phyloP scores from a whole-genome alignment of 2,888 invertebrate genomes.

The Apomyelois bistriatella region DNA sequence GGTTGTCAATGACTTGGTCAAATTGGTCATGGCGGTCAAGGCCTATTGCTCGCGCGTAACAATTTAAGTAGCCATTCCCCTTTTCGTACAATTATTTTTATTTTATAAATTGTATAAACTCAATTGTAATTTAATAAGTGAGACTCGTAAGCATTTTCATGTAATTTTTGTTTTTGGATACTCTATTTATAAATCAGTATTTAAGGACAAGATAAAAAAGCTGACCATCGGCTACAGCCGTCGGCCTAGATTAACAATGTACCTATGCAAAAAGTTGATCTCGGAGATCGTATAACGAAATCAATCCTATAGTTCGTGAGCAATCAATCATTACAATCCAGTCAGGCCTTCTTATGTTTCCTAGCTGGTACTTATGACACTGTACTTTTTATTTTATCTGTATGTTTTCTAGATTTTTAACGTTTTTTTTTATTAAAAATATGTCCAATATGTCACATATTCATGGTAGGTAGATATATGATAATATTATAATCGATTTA shows the following conservation, averaged over 20 bases:
- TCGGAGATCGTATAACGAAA: constrained; percentile 23
- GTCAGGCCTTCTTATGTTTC: constrained; percentile 3
- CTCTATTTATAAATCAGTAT: no score
- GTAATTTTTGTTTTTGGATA: no score
- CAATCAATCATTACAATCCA: constrained; percentile 16
- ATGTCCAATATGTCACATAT: no score
- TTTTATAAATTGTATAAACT: background rate
- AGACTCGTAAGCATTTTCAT: no score
- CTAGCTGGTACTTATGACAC: background rate
- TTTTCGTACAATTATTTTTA: background rate
- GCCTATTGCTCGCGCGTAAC: background rate
- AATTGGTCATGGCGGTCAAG: background rate
- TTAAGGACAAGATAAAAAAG: background rate
- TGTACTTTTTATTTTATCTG: background rate
- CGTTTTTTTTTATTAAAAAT: background rate
- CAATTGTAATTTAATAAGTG: no score
- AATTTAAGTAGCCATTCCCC: constrained; percentile 14
- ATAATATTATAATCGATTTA: no score
- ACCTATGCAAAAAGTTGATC: constrained; percentile 24
- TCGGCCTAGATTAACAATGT: constrained; percentile 16
- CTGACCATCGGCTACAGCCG: constrained; percentile 10
- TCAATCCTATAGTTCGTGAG: constrained; percentile 23
- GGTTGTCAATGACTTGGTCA: background rate
- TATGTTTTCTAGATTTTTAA: background rate
- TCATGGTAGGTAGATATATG: no score